These are phyloP conservation scores for Megalonaias nervosa DNA, from an alignment of 1,140 invertebrate genomes.

Conservation along the genomic window DNA sequence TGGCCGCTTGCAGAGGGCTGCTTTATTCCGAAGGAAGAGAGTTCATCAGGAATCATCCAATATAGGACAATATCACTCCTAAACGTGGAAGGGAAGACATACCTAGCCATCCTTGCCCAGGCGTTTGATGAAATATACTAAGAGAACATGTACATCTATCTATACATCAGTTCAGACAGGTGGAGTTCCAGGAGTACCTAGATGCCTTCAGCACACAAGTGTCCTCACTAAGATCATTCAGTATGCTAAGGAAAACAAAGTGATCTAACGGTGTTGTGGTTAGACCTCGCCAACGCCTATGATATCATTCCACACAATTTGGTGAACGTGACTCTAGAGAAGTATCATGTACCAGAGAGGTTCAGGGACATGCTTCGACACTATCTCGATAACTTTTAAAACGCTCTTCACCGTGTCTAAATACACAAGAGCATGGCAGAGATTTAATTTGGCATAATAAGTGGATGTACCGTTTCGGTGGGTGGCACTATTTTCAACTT, in stretches of 20 bases:
- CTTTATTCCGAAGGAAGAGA: conserved; percentile 13
- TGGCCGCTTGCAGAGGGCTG: background rate
- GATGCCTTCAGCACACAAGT: conserved; percentile 27
- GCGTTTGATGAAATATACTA: background rate
- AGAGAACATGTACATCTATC: conserved; percentile 27
- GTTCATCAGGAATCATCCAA: background rate
- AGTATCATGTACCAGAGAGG: conserved; percentile 21
- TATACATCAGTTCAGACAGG: conserved; percentile 29
- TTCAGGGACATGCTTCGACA: background rate
- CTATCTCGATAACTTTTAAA: conserved; percentile 14
- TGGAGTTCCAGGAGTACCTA: conserved; percentile 14
- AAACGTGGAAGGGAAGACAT: conserved; percentile 4
- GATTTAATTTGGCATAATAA: no score
- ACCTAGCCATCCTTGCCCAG: background rate
- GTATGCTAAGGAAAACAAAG: conserved; percentile 22
- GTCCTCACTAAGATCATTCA: conserved; percentile 17
- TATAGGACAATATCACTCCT: conserved; percentile 18
- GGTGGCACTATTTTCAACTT: no score
- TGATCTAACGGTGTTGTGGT: conserved; percentile 31
- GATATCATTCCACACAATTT: conserved; percentile 20
- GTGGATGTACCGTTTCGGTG: no score
- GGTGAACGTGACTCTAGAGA: conserved; percentile 18
- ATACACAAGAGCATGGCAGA: conserved; percentile 32
- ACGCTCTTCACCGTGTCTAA: conserved; percentile 19
- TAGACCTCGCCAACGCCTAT: conserved; percentile 25